Evolutionary conservation across 1,140 invertebrate species (phyloP).

Genomic region (Ips typographus): DNA sequence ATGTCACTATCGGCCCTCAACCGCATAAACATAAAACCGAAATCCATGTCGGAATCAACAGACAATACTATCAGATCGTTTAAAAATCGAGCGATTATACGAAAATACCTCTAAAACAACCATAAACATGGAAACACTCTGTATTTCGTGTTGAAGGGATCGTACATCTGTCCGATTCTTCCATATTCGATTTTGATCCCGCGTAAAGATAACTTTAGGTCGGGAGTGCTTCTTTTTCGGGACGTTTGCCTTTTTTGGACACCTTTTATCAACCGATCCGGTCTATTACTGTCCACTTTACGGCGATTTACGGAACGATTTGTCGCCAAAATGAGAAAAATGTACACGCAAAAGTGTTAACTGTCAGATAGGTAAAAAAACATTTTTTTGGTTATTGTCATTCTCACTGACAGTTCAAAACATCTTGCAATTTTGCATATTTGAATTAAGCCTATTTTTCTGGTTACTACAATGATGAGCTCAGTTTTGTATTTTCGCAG

Average conservation of each 20-base stretch:
- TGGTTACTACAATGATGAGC: too few species aligned
- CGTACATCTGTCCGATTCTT: constrained; percentile 34
- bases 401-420: too few species aligned
- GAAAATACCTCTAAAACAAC: constrained; percentile 23
- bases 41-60: neutral
- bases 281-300: constrained; percentile 31
- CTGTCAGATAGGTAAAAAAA: too few species aligned
- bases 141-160: constrained; percentile 28
- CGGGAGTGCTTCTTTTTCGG: constrained; percentile 2
- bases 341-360: too few species aligned
- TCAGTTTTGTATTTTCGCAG: too few species aligned
- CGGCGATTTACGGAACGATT: constrained; percentile 10
- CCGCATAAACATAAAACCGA: neutral
- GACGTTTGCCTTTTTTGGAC: constrained; percentile 15
- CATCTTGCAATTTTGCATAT: too few species aligned
- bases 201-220: constrained; percentile 19
- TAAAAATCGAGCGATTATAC: constrained; percentile 31
- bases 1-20: constrained; percentile 17
- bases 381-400: too few species aligned
- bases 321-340: too few species aligned
- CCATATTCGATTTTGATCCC: constrained; percentile 32
- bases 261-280: neutral
- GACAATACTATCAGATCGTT: constrained; percentile 34
- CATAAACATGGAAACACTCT: constrained; percentile 36
- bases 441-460: too few species aligned